These are phyloP conservation scores for Neotragus moschatus DNA, from an alignment of 2,113 vertebrate genomes.

Conservation along the genomic window DNA sequence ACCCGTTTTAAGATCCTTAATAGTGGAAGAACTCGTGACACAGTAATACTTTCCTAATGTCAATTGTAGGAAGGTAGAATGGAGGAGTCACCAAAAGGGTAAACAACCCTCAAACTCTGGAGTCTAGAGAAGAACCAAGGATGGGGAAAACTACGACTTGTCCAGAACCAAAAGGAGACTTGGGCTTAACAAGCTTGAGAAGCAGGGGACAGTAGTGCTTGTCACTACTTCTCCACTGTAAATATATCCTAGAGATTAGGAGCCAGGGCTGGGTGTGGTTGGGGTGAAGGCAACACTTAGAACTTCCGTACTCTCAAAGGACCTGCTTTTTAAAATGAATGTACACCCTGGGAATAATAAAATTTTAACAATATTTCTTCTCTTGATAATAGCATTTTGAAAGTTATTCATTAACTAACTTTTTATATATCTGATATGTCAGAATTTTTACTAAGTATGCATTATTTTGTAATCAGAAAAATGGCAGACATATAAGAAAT, in stretches of 20 bases:
- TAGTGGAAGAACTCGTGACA: background rate
- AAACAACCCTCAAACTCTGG: background rate
- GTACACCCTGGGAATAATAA: background rate
- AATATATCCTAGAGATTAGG: background rate
- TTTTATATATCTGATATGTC: background rate
- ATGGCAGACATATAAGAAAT: background rate
- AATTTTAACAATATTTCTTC: background rate
- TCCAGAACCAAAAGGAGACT: background rate
- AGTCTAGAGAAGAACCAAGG: background rate
- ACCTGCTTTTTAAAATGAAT: background rate
- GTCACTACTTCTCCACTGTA: background rate
- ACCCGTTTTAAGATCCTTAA: background rate
- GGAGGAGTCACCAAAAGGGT: background rate
- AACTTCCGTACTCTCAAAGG: background rate
- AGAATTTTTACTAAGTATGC: background rate
- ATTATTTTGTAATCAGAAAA: background rate
- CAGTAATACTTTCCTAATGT: background rate
- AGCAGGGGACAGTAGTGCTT: background rate
- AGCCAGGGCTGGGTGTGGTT: background rate
- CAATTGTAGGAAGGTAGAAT: background rate
- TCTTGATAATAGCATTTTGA: background rate
- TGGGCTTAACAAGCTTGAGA: background rate
- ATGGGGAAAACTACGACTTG: background rate
- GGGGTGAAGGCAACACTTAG: background rate
- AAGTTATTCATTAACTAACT: background rate